Base-by-base conservation (phyloP, 2,113 vertebrate genomes). In the Syngnathus floridae region DNA sequence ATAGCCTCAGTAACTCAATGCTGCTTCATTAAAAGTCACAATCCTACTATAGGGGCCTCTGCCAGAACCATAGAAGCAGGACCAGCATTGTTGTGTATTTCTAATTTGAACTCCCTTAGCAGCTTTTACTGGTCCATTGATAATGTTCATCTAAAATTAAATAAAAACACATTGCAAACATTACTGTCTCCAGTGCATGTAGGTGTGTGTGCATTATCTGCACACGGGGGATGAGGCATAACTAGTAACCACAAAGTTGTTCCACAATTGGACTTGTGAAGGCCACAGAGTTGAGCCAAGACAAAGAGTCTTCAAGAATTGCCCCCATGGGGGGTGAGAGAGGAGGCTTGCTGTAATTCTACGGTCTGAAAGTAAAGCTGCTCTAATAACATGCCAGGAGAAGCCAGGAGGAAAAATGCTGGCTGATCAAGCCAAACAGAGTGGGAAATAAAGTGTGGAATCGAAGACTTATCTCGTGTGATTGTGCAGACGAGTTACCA, bases 1-100 rank as follows among this genome's bases (percentile, higher is more conserved):
- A 76, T 63, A 66, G 62, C 68, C 48, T 58, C 56, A 40, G 69
- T 75, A 75, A 82, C 56, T 77, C 70, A 73, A 73, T 62, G 40
- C 11, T 63, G 67, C 66, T 79, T 74, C 63, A 61, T 73, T 77
- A 74, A 61, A 67, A 69, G 77, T 72, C 66, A 22, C 65, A 67
- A 13, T 75, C 68, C 51, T 58, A 38, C 22, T 35, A 21, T 16
- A 69, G 54, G n/a, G 66, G 48, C 62, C 52, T 64, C 64, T 54
- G 19, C 48, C 7, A 7, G 56, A 51, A 31, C 62, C 62, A 26
- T 35, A 74, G 62, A 52, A 70, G 63, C 72, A 59, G 19, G 56
- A 67, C 11, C 31, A 41, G 11, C 58, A 64, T 79, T 73, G 73
- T 72, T 59, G 13, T 2, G 26, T 37, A 19, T 52, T 69, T 55